Conservation (phyloP, 1,140 invertebrate genomes). For the Colletes latitarsis region DNA sequence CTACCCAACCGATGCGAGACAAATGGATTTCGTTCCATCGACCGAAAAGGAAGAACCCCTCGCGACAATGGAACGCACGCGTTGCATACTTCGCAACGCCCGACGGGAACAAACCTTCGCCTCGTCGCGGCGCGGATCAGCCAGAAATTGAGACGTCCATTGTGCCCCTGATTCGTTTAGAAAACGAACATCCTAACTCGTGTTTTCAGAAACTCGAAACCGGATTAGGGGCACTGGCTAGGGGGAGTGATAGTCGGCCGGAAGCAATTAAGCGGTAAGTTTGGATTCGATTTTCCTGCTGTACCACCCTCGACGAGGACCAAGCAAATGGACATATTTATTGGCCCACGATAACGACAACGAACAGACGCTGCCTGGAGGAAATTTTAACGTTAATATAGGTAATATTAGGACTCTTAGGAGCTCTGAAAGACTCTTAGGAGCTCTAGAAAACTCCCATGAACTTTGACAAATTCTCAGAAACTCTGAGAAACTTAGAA, state of each 20-base stretch:
- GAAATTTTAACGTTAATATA: too few relatives aligned
- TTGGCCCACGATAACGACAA: background rate
- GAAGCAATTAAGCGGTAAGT: constrained; percentile 46
- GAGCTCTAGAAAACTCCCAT: too few relatives aligned
- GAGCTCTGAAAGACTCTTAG: too few relatives aligned
- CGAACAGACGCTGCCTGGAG: background rate
- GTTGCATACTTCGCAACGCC: constrained; percentile 16
- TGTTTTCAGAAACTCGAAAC: constrained; percentile 50
- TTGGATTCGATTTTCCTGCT: constrained; percentile 41
- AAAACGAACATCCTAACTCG: constrained; percentile 12
- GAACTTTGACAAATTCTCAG: too few relatives aligned
- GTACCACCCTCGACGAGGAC: background rate
- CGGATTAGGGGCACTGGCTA: constrained; percentile 13
- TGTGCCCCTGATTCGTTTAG: background rate
- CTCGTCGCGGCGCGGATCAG: constrained; percentile 10
- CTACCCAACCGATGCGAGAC: constrained; percentile 62
- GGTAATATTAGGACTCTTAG: too few relatives aligned
- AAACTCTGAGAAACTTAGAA: too few relatives aligned
- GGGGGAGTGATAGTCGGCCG: background rate
- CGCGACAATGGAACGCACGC: constrained; percentile 44
- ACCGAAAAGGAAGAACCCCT: constrained; percentile 36
- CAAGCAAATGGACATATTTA: background rate
- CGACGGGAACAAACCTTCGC: constrained; percentile 40
- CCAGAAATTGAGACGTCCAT: constrained; percentile 41
- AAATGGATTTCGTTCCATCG: constrained; percentile 72